phyloP scores from a whole-genome alignment of 2,888 invertebrate species.

The Bellardia bayeri region DNA sequence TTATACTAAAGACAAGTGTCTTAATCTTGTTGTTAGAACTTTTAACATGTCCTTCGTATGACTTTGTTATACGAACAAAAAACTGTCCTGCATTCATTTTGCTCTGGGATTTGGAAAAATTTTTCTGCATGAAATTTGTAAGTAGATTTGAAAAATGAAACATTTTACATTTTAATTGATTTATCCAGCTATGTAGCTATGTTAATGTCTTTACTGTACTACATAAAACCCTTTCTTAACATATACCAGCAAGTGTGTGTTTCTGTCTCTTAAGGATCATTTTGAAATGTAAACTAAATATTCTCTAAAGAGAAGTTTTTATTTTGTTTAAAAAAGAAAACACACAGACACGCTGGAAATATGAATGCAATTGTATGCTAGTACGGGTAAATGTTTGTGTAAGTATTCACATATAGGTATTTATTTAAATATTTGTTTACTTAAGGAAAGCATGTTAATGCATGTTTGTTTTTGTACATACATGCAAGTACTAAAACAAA shows the following conservation, averaged over 20 bases:
- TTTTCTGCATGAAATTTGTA: not conserved
- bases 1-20: too few relatives aligned
- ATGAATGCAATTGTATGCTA: not conserved
- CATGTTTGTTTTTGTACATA: slow-evolving; percentile 23
- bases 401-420: not conserved
- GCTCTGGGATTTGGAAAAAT: not conserved
- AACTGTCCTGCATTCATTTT: not conserved
- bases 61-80: too few relatives aligned
- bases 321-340: too few relatives aligned
- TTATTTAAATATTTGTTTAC: slow-evolving; percentile 61
- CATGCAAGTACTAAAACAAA: slow-evolving; percentile 5
- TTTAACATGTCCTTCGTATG: too few relatives aligned
- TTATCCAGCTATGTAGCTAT: not conserved
- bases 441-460: slow-evolving; percentile 64
- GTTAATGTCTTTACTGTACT: not conserved
- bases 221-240: too few relatives aligned
- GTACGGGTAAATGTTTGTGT: not conserved
- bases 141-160: not conserved
- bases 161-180: too few relatives aligned
- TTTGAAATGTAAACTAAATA: slow-evolving; percentile 23
- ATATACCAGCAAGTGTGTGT: not conserved
- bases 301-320: slow-evolving; percentile 9
- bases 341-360: not conserved
- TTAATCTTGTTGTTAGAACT: not conserved
- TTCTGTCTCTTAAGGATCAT: slow-evolving; percentile 19